Evolutionary conservation across 2,888 invertebrate genomes (phyloP), one percentile per base, ranked within the genome.

Genomic region (Schrankia costaestrigalis): DNA sequence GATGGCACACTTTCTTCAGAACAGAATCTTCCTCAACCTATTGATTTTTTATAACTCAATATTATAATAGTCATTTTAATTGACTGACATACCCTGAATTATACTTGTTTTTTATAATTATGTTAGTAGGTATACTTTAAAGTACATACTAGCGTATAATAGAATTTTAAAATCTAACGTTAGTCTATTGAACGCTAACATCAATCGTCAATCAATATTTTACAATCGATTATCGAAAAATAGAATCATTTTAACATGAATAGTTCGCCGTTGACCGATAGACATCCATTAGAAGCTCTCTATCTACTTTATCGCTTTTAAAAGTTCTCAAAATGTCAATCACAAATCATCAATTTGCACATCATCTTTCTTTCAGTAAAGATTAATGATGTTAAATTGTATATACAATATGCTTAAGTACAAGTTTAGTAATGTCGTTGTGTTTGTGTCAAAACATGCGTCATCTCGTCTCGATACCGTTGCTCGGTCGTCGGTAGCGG

Each of bases 1-100:
- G 64, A 61, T 73, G 77, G 59, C 75, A 78, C 68, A 83, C 79
- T 85, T 83, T 82, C 80, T 60, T 63, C 69, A 58, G 62, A 63
- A 63, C 48, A 64, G 52, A 56, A n/a, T n/a, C n/a, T n/a, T 54
- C 48, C 51, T 47, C 46, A 41, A 49, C 49, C 59, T 56, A 58
- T 64, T 62, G 55, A 57, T 67, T 59, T 63, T 61, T 46, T 57
- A 46, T 45, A 35, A 41, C 28, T 49, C 44, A 53, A 55, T 47
- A 49, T 56, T 54, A 59, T 62, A n/a, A n/a, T n/a, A 63, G 56
- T 63, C 57, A 63, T 67, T 72, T 66, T 69, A 74, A 78, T 72
- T 72, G 68, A 70, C 61, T 59, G 56, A 44, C 53, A 54, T 61
- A 56, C 61, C 54, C 56, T 49, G 44, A 62, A 62, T 61, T 60